phyloP scores from a whole-genome alignment of 2,888 invertebrate genomes.

The Ellobium chinense region DNA sequence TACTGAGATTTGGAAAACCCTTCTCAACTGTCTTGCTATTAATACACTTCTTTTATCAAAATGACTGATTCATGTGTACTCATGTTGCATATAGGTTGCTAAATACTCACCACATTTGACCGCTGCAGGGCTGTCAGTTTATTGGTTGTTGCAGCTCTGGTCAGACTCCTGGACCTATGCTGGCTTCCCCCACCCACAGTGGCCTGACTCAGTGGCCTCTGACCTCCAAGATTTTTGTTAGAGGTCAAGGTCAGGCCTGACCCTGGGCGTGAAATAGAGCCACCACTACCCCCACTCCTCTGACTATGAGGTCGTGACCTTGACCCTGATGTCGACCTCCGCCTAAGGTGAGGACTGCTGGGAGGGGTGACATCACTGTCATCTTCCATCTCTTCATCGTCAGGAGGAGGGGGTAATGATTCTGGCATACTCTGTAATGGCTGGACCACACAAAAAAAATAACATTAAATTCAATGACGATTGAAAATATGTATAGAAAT shows the following conservation, averaged over 20 bases:
- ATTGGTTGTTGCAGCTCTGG: conserved; percentile 54
- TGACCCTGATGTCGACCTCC: conserved; percentile 56
- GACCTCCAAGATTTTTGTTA: not conserved
- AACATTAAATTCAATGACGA: not conserved
- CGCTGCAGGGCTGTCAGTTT: conserved; percentile 62
- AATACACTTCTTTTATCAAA: no score
- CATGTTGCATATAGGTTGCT: no score
- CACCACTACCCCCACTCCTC: conserved; percentile 54
- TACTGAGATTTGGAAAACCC: no score
- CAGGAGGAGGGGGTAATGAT: conserved; percentile 53
- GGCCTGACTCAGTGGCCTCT: conserved; percentile 56
- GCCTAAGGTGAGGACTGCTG: conserved; percentile 36
- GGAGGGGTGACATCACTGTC: conserved; percentile 62
- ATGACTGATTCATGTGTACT: no score
- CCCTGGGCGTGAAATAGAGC: conserved; percentile 58
- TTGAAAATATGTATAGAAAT: not conserved
- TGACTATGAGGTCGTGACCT: conserved; percentile 43
- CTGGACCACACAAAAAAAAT: conserved; percentile 50
- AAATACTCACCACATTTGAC: conserved; percentile 53
- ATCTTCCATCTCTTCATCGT: conserved; percentile 59
- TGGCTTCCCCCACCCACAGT: conserved; percentile 23
- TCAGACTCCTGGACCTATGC: conserved; percentile 59
- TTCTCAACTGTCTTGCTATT: no score
- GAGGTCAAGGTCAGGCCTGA: conserved; percentile 50
- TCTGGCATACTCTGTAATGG: conserved; percentile 73